These are phyloP conservation scores for Anguilla megastoma DNA, from an alignment of 2,797 vertebrate genomes.

Conservation along the genomic window DNA sequence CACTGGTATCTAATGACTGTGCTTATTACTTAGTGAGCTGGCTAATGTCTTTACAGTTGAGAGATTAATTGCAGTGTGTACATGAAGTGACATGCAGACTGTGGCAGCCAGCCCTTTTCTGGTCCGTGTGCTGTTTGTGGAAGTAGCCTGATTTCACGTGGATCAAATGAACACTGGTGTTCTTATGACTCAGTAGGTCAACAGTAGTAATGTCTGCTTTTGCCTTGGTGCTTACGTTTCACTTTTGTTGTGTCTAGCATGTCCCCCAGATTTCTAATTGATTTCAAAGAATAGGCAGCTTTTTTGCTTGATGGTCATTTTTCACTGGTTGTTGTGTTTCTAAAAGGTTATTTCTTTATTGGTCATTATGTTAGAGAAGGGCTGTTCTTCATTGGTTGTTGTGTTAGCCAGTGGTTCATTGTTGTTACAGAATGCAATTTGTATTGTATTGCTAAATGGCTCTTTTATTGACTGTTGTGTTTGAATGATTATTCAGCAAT, in stretches of 20 bases:
- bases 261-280: background rate
- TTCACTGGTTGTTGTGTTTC: background rate
- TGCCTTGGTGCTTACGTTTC: background rate
- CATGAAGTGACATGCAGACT: background rate
- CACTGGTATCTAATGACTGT: background rate
- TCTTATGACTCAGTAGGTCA: background rate
- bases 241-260: background rate
- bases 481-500: background rate
- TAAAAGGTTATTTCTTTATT: background rate
- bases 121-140: background rate
- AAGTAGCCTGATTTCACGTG: background rate
- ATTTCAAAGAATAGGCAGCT: background rate
- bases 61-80: background rate
- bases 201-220: background rate
- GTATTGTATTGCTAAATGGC: background rate
- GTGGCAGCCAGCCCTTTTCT: background rate
- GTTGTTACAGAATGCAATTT: constrained; percentile 40
- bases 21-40: background rate
- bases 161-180: background rate
- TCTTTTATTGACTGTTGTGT: background rate
- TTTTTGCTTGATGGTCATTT: background rate
- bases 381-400: background rate
- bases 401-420: constrained; percentile 27
- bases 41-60: background rate
- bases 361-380: background rate